Evolutionary conservation across 1,140 invertebrate species (phyloP).

Genomic region (Alviniconcha marisindica): DNA sequence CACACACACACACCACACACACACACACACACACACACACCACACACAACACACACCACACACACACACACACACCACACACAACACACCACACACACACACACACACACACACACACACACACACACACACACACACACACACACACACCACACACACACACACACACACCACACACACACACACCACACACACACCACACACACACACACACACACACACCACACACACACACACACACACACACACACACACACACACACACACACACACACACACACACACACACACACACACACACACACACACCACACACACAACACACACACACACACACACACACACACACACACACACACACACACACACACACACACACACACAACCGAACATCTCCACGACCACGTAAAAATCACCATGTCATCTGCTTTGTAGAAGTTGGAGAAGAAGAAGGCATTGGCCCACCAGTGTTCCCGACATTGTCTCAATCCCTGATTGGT

Average conservation of each 20-base stretch:
- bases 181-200: too few species aligned
- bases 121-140: not conserved
- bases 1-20: too few species aligned
- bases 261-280: not conserved
- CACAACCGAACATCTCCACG: not conserved
- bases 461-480: conserved; percentile 87
- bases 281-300: not conserved
- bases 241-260: not conserved
- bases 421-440: conserved; percentile 83
- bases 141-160: too few species aligned
- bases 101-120: not conserved
- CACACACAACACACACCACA: too few species aligned
- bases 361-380: not conserved
- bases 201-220: too few species aligned
- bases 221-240: not conserved
- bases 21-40: not conserved
- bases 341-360: not conserved
- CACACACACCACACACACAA: not conserved
- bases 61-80: too few species aligned
- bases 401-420: too few species aligned
- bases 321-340: not conserved
- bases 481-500: not conserved
- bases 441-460: conserved; percentile 87
- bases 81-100: too few species aligned
- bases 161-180: too few species aligned